phyloP scores from a whole-genome alignment of 2,888 invertebrate species.

The Ceriagrion tenellum region DNA sequence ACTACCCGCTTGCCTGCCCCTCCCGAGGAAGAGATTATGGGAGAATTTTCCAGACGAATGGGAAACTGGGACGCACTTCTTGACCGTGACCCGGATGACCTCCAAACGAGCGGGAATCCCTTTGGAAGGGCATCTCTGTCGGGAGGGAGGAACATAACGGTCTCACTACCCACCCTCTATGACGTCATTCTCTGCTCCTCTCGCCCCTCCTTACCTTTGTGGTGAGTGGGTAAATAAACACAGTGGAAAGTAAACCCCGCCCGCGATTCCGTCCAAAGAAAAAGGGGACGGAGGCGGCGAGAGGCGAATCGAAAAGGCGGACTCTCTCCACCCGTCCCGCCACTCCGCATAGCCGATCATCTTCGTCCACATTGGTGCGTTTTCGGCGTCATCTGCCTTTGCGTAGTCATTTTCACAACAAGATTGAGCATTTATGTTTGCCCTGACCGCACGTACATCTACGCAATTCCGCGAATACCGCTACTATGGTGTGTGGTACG shows the following conservation, averaged over 20 bases:
- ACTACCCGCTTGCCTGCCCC: too few species aligned
- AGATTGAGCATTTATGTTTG: too few species aligned
- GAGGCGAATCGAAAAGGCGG: not conserved
- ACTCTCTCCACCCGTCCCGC: not conserved
- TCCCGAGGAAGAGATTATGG: not conserved
- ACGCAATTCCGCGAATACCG: too few species aligned
- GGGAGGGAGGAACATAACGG: slow-evolving; percentile 14
- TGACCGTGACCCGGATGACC: slow-evolving; percentile 54
- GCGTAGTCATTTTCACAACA: too few species aligned
- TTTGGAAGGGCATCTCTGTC: slow-evolving; percentile 14
- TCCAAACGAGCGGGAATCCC: slow-evolving; percentile 42
- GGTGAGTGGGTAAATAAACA: too few species aligned
- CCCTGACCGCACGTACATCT: too few species aligned
- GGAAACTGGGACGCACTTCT: slow-evolving; percentile 38
- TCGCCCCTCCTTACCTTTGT: slow-evolving; percentile 16
- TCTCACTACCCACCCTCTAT: slow-evolving; percentile 8
- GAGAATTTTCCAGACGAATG: slow-evolving; percentile 31
- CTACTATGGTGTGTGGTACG: too few species aligned
- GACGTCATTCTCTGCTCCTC: not conserved
- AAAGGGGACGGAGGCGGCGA: not conserved
- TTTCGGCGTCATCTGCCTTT: too few species aligned
- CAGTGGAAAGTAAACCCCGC: too few species aligned
- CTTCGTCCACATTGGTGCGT: too few species aligned
- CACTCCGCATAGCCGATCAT: too few species aligned
- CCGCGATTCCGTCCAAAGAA: too few species aligned